Evolutionary conservation across 2,113 vertebrate genomes (phyloP), one percentile per base, ranked within the genome.

Genomic region (Marmota monax): DNA sequence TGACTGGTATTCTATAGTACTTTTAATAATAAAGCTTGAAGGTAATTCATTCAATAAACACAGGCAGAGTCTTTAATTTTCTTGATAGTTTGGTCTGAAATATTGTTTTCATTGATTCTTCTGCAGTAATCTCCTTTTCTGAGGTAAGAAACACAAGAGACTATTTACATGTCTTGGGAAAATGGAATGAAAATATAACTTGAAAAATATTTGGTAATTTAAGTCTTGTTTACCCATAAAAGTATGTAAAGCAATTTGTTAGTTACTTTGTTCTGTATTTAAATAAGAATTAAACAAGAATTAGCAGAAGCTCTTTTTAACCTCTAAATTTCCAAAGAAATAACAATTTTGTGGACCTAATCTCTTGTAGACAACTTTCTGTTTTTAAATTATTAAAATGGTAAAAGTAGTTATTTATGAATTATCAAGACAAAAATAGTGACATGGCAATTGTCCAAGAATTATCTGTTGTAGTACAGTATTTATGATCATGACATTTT

Each of bases 81-180:
- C 87, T 82, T 73, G 13, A 84, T 93, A 53, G 16, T 96, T 91
- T 91, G 70, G 11, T 39, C 74, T 72, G 84, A 97, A 94, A 77
- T 95, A 87, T 39, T 79, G 42, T 89, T 94, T 95, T 96, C 69
- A 93, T 72, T 77, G 86, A 95, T 96, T 95, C 39, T 80, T 96
- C 65, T 77, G 69, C 61, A 97, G 32, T 65, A 86, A 94, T 93
- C 37, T 94, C 27, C 16, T 72, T 93, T 42, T 84, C 61, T 90
- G 69, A 93, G 34, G 25, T 73, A 77, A 95, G 14, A 29, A 25
- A 94, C 58, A 90, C 58, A 48, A 82, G 84, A 84, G 32, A 95
- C 34, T 67, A 63, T 72, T 91, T 94, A 63, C 67, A 32, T 85
- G 86, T 84, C 42, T 70, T 94, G 27, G 34, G 20, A 78, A 89